Evolutionary conservation across 37 sponge, comb jelly and placozoan species (phyloP), one percentile per base, ranked within the genome.

Genomic region (Aphrocallistes beatrix): DNA sequence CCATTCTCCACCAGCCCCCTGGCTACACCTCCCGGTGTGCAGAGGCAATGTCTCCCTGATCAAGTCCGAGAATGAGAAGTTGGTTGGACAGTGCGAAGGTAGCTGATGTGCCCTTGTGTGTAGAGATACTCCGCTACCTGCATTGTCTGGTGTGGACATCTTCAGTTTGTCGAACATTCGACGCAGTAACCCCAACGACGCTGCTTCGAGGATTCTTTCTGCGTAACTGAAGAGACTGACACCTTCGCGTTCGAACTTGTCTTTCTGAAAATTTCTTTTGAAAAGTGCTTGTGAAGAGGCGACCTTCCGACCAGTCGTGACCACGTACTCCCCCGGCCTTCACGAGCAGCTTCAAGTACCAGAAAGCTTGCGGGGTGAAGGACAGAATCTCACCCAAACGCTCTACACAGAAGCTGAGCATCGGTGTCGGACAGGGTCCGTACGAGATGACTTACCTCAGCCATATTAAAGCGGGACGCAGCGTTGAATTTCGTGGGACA

Each of bases 341-440:
- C 36, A 91, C 86, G 92, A 88, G 34, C 8, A 38, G 83, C 23
- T 85, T 86, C 47, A 95, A 38, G 23, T 85, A 88, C 96, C 96
- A 95, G 84, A 89, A 97, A 60, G 90, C 88, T 85, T 97, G 95
- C 21, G 98, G 90, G 32, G 91, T 91, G 87, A 97, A 97, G 37
- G 88, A 60, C 81, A 91, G 90, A 37, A 94, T 94, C 83, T 90
- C 88, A 81, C 94, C 96, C n/a, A 93, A 89, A 17, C 98, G 81
- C 82, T 97, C 92, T 9, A 97, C 98, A 87, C 96, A 94, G 84
- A 97, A 97, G n/a, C 94, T 92, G n/a, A 97, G 91, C 0, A 95
- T 97, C 38, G 98, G 98, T 16, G 96, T 94, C 91, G 94, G 98
- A 82, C 98, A 97, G 0, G 98, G 96, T 0, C 98, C 98, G 69